phyloP scores from a whole-genome alignment of 2,113 vertebrate species.

The Nerophis lumbriciformis region DNA sequence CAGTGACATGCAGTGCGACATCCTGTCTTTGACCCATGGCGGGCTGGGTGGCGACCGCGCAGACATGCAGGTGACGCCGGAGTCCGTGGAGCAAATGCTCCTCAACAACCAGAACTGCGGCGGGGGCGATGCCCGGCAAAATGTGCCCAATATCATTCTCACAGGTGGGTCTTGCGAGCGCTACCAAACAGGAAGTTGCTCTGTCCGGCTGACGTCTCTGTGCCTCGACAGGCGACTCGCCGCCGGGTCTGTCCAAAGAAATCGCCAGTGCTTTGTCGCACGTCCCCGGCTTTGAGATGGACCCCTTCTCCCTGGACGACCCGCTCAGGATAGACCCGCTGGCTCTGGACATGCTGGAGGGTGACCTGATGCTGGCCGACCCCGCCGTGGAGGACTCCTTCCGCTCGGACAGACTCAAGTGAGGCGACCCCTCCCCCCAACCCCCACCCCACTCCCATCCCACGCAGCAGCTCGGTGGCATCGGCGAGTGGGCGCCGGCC shows the following conservation, averaged over 20 bases:
- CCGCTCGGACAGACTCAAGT: conserved; percentile 85
- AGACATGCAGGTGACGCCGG: conserved; percentile 61
- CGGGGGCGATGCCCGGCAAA: conserved; percentile 57
- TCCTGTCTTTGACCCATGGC: conserved; percentile 67
- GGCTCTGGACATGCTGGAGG: conserved; percentile 86
- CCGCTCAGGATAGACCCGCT: conserved; percentile 81
- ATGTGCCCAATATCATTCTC: conserved; percentile 83
- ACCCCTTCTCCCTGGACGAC: conserved; percentile 78
- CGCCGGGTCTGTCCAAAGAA: conserved; percentile 84
- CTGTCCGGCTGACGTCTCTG: neutral
- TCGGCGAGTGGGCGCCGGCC: neutral
- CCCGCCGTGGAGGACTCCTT: conserved; percentile 89
- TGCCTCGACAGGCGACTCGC: conserved; percentile 71
- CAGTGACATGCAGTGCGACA: conserved; percentile 53
- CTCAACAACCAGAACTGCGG: conserved; percentile 72
- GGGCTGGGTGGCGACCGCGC: conserved; percentile 31
- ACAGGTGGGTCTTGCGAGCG: conserved; percentile 64
- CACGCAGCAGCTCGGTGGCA: conserved; percentile 4
- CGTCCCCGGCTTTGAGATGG: conserved; percentile 86
- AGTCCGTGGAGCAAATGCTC: conserved; percentile 64
- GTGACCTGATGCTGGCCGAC: conserved; percentile 84
- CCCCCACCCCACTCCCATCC: too few relatives aligned
- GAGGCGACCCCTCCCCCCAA: conserved; percentile 32
- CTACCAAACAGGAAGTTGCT: neutral
- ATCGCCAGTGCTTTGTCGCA: conserved; percentile 82